These are phyloP conservation scores for Esox masquinongy DNA, from an alignment of 2,797 vertebrate genomes.

Conservation along the genomic window DNA sequence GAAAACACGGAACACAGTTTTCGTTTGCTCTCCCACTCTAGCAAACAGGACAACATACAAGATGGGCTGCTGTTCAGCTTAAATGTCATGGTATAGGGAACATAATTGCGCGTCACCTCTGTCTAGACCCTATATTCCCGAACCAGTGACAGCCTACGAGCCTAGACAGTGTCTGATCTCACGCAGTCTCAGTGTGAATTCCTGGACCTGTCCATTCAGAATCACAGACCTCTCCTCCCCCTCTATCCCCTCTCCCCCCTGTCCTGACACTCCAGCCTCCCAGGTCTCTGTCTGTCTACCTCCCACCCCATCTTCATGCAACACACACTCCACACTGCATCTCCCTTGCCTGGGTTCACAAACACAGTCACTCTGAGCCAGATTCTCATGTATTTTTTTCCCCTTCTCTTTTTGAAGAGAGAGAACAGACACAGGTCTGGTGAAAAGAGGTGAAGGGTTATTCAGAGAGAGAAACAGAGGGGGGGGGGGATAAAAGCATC, in stretches of 20 bases:
- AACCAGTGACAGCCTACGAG: background rate
- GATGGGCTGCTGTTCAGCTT: too few species aligned
- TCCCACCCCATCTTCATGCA: background rate
- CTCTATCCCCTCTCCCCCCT: conserved; percentile 12
- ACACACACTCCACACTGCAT: conserved; percentile 8
- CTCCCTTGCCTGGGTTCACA: conserved; percentile 6
- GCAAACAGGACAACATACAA: background rate
- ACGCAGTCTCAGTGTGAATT: conserved; percentile 2
- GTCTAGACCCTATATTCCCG: background rate
- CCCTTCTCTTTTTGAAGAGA: background rate
- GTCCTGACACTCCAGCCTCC: conserved; percentile 9
- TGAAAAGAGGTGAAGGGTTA: background rate
- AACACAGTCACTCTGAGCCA: background rate
- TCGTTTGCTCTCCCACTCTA: background rate
- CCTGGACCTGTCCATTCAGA: background rate
- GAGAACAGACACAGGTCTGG: background rate
- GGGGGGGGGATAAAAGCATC: background rate
- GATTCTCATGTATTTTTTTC: background rate
- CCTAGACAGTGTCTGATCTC: background rate
- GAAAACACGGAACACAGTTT: background rate
- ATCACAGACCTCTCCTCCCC: background rate
- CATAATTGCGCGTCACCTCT: background rate
- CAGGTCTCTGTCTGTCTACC: conserved; percentile 21
- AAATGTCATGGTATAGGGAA: background rate
- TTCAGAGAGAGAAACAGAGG: background rate